These are phyloP conservation scores for Temnopleurus reevesii DNA, from an alignment of 53 echinoderm and acorn worm species.

Conservation along the genomic window DNA sequence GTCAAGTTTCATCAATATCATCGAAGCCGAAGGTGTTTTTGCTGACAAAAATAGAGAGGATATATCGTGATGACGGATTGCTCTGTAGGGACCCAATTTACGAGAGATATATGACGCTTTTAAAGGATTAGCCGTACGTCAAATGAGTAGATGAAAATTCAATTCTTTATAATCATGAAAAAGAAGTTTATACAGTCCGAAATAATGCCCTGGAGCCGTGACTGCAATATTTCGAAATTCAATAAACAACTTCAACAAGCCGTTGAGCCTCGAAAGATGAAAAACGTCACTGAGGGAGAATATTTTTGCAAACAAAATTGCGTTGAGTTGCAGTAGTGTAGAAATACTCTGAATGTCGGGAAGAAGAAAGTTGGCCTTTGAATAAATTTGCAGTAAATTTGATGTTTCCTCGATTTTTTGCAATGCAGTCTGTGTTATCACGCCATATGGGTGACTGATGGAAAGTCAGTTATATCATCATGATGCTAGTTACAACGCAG, in stretches of 20 bases:
- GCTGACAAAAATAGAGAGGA: background rate
- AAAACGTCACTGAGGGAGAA: background rate
- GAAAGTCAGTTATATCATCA: too few species aligned
- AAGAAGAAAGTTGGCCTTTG: background rate
- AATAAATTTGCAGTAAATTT: background rate
- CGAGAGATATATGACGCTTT: constrained; percentile 16
- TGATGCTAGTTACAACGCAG: too few species aligned
- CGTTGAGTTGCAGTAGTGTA: too few species aligned
- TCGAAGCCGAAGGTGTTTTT: background rate
- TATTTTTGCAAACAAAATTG: too few species aligned
- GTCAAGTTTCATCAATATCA: too few species aligned
- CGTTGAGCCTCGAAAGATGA: background rate
- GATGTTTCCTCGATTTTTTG: background rate
- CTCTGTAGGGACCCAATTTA: background rate
- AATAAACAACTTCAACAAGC: background rate
- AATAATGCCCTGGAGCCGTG: background rate
- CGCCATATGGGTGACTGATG: too few species aligned
- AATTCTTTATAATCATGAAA: constrained; percentile 15
- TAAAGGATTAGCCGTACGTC: constrained; percentile 8
- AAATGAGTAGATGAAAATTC: background rate
- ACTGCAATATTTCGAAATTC: background rate
- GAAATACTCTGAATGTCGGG: background rate
- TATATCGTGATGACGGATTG: background rate
- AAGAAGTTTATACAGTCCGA: background rate
- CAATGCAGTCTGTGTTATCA: too few species aligned